These are phyloP conservation scores for Tringa solitaria DNA, from an alignment of 2,113 vertebrate genomes.

Conservation along the genomic window DNA sequence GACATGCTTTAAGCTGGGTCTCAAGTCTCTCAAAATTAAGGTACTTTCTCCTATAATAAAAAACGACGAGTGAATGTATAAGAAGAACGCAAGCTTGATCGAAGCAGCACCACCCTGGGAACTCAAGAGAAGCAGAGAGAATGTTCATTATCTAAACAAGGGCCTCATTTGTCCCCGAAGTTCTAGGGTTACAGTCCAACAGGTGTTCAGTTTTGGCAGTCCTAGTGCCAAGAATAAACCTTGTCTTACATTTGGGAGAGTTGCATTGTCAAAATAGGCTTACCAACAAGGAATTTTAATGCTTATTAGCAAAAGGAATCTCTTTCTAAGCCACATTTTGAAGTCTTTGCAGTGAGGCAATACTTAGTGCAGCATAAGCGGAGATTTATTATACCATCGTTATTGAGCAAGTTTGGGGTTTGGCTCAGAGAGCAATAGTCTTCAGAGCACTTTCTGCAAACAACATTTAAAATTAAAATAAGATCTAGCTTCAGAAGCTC, in stretches of 20 bases:
- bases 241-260: not conserved
- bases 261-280: not conserved
- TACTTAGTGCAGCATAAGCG: not conserved
- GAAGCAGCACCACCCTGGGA: not conserved
- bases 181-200: not conserved
- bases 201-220: not conserved
- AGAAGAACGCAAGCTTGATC: not conserved
- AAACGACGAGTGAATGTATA: not conserved
- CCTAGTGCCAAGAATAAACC: not conserved
- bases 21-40: slow-evolving; percentile 91
- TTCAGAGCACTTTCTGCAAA: not conserved
- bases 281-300: not conserved
- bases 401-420: not conserved
- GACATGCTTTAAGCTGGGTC: slow-evolving; percentile 93
- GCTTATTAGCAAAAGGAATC: not conserved
- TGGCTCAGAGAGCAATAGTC: not conserved
- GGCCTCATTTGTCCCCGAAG: not conserved
- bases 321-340: not conserved
- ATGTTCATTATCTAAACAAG: not conserved
- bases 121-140: not conserved
- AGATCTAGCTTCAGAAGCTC: not conserved
- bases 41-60: slow-evolving; percentile 75
- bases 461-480: not conserved
- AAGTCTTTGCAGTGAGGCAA: not conserved
- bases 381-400: not conserved